A percentile compares a stretch with the other conserved stretches of the same genome.
Evolutionary conservation across 2,797 vertebrate species (phyloP).

Genomic region (Neostethus bicornis): DNA sequence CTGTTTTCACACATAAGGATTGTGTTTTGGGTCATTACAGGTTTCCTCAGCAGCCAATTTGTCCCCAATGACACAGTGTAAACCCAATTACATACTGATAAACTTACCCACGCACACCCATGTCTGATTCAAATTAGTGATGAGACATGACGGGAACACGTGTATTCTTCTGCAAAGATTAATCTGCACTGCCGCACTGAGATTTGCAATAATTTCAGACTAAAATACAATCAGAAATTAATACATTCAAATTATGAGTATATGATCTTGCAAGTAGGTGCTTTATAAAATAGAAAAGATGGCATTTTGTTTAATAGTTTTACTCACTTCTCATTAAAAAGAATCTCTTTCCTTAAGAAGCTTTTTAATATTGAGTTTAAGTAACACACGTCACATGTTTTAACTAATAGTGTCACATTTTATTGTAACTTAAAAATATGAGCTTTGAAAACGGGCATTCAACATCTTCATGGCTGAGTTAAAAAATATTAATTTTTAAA

Average conservation of each 20-base stretch:
- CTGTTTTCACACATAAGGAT: slow-evolving; percentile 10
- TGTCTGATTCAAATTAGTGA: slow-evolving; percentile 14
- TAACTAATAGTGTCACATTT: too few species aligned
- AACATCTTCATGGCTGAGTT: too few species aligned
- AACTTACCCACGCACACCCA: slow-evolving; percentile 28
- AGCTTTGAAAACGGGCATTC: too few species aligned
- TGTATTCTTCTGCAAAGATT: slow-evolving; percentile 25
- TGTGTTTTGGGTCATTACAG: slow-evolving; percentile 23
- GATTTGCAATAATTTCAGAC: not conserved
- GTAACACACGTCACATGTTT: too few species aligned
- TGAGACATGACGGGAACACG: slow-evolving; percentile 22
- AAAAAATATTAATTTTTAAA: not conserved
- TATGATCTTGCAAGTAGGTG: not conserved
- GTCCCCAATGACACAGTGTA: slow-evolving; percentile 28
- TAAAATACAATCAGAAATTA: not conserved
- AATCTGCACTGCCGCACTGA: not conserved
- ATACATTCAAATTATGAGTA: not conserved
- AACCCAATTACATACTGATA: slow-evolving; percentile 46
- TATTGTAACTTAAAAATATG: too few species aligned
- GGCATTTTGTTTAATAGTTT: too few species aligned
- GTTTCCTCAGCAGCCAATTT: slow-evolving; percentile 23
- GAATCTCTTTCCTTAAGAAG: too few species aligned
- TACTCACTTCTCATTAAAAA: too few species aligned
- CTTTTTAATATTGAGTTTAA: too few species aligned
- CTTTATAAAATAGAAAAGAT: too few species aligned